Percentiles rank a stretch among this genome's conserved stretches.
phyloP scores from a whole-genome alignment of 2,113 vertebrate genomes.

The Chionodraco myersi region DNA sequence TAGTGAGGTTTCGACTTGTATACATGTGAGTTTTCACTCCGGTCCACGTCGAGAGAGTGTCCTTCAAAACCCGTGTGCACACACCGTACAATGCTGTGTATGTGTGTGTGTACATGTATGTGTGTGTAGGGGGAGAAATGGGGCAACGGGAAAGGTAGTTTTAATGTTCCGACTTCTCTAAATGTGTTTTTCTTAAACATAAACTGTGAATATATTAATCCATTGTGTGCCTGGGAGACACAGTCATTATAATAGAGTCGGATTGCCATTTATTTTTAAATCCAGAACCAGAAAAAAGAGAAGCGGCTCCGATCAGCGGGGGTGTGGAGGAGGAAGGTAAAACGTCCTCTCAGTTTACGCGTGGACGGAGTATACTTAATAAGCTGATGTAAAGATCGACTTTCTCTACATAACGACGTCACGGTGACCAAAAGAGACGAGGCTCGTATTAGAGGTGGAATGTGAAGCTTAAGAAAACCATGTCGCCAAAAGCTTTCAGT shows the following conservation, averaged over 20 bases:
- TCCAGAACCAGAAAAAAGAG: background rate
- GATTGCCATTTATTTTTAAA: background rate
- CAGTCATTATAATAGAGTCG: conserved; percentile 4
- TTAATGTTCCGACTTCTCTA: conserved; percentile 28
- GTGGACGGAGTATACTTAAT: background rate
- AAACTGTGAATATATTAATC: background rate
- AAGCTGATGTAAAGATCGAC: background rate
- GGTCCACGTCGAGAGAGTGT: background rate
- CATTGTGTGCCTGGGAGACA: background rate
- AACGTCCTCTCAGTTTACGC: background rate
- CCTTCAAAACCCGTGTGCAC: conserved; percentile 25
- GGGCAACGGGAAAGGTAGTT: conserved; percentile 10
- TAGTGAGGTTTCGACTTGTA: background rate
- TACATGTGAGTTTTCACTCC: background rate
- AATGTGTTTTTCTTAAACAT: conserved; percentile 4
- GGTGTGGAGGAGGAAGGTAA: conserved; percentile 4
- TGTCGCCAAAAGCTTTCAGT: no score
- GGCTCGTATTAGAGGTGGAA: background rate
- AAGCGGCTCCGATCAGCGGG: conserved; percentile 9
- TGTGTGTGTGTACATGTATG: background rate
- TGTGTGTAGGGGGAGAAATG: conserved; percentile 6
- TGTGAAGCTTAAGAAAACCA: background rate
- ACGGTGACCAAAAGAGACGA: no score
- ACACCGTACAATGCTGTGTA: background rate
- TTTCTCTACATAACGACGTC: background rate